Percentiles rank a stretch among this genome's conserved stretches.
Conservation (phyloP, 2,797 vertebrate genomes). For the Danio albolineatus region DNA sequence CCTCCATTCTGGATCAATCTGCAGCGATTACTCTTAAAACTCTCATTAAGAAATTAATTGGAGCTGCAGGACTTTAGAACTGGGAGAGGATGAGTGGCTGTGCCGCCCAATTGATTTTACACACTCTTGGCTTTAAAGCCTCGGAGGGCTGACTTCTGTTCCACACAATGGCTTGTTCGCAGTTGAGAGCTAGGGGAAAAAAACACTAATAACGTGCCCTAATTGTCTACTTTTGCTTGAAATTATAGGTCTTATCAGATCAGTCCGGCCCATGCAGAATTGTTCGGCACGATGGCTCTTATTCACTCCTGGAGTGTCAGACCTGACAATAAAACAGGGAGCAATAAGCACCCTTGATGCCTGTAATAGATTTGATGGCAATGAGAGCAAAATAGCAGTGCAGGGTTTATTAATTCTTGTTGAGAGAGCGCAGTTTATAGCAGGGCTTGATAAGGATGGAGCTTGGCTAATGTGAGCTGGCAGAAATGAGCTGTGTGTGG, state of each 20-base stretch:
- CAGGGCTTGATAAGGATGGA: constrained; percentile 16
- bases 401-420: constrained; percentile 25
- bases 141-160: constrained; percentile 13
- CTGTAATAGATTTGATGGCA: constrained; percentile 15
- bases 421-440: constrained; percentile 17
- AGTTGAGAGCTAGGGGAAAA: constrained; percentile 17
- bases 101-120: constrained; percentile 56
- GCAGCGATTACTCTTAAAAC: constrained; percentile 57
- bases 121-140: constrained; percentile 1
- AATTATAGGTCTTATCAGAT: constrained; percentile 15
- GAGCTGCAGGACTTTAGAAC: constrained; percentile 56
- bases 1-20: constrained; percentile 57
- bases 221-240: constrained; percentile 27
- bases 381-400: constrained; percentile 21
- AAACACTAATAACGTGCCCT: constrained; percentile 11
- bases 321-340: constrained; percentile 12
- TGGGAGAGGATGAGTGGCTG: constrained; percentile 45
- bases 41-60: constrained; percentile 63
- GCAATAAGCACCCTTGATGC: constrained; percentile 3
- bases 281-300: not conserved
- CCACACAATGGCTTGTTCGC: not conserved
- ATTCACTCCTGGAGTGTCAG: not conserved
- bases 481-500: constrained; percentile 3
- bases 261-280: not conserved
- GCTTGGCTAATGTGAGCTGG: constrained; percentile 22